Evolutionary conservation across 2,888 invertebrate species (phyloP).

Genomic region (Venusia cambrica): DNA sequence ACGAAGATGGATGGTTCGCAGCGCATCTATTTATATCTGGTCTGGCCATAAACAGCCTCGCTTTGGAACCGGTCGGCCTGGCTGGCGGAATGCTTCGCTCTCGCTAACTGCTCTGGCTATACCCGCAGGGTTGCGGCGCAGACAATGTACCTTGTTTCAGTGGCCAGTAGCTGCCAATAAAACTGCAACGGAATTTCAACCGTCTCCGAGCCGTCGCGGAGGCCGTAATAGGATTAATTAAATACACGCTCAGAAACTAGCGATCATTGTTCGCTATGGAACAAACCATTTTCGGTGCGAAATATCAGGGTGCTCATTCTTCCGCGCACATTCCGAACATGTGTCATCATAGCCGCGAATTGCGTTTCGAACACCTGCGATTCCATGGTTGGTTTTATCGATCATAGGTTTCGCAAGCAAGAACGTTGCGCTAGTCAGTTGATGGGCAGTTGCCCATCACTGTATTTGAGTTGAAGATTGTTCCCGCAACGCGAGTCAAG

Average conservation of each 20-base stretch:
- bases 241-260: slow-evolving; percentile 31
- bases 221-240: slow-evolving; percentile 37
- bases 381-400: slow-evolving; percentile 12
- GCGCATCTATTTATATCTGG: slow-evolving; percentile 76
- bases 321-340: slow-evolving; percentile 26
- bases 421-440: slow-evolving; percentile 7
- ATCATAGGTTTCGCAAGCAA: slow-evolving; percentile 13
- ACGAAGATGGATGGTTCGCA: slow-evolving; percentile 69
- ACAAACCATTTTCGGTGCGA: slow-evolving; percentile 26
- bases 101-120: slow-evolving; percentile 58
- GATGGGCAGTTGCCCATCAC: slow-evolving; percentile 7
- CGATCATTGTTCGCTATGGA: slow-evolving; percentile 25
- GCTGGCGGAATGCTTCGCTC: slow-evolving; percentile 69
- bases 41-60: slow-evolving; percentile 70
- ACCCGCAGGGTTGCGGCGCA: slow-evolving; percentile 53
- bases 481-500: slow-evolving; percentile 28
- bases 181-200: slow-evolving; percentile 34
- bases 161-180: slow-evolving; percentile 29
- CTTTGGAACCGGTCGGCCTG: slow-evolving; percentile 69
- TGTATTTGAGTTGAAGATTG: slow-evolving; percentile 24
- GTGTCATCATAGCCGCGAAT: slow-evolving; percentile 23
- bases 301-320: slow-evolving; percentile 24
- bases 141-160: slow-evolving; percentile 62
- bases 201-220: slow-evolving; percentile 37
- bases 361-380: slow-evolving; percentile 22